Conservation (phyloP, 2,888 invertebrate species). For the Chirona hameri region DNA sequence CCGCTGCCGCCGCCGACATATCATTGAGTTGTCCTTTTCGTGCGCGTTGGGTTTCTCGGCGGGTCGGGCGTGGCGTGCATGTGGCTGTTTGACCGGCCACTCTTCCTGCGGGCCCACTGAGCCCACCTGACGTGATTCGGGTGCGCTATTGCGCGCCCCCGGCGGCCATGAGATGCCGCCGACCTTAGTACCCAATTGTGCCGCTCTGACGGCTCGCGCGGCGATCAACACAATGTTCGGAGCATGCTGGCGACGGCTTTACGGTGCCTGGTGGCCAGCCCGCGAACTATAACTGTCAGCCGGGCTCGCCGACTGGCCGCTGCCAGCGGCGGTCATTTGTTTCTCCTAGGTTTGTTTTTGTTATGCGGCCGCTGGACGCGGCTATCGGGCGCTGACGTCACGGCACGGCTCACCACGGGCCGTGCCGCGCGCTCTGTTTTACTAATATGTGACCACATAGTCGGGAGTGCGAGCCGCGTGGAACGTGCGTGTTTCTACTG, state of each 20-base stretch:
- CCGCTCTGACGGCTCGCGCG: background rate
- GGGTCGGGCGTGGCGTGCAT: background rate
- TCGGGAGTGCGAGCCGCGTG: background rate
- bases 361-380: background rate
- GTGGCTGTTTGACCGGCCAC: background rate
- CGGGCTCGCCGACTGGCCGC: no score
- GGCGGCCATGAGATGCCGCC: no score
- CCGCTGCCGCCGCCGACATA: background rate
- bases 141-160: no score
- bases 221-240: background rate
- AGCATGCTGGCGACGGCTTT: background rate
- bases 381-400: background rate
- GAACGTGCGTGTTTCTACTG: conserved; percentile 26
- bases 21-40: conserved; percentile 6
- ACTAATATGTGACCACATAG: conserved; percentile 23
- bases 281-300: background rate
- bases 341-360: conserved; percentile 29
- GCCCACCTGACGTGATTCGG: background rate
- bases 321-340: background rate
- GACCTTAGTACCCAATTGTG: background rate
- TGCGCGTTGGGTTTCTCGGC: background rate
- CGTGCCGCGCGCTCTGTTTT: background rate
- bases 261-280: background rate
- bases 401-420: background rate
- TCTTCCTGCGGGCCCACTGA: background rate